phyloP scores from a whole-genome alignment of 2,797 vertebrate species.

The Neomorphus geoffroyi region DNA sequence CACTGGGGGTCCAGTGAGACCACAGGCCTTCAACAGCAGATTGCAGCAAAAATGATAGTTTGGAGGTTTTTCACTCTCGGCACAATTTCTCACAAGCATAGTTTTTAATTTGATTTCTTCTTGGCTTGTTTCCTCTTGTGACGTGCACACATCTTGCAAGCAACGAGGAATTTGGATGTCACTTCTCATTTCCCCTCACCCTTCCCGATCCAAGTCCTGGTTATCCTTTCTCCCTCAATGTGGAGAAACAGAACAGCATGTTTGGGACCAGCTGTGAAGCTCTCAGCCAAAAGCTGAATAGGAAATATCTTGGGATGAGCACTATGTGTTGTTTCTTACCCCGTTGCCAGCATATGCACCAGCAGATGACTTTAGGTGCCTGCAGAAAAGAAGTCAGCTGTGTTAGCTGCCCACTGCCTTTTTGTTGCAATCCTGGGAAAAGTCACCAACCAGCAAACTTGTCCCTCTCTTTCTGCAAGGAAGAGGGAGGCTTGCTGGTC shows the following conservation, averaged over 20 bases:
- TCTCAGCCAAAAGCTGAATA: slow-evolving; percentile 30
- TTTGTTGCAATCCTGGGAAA: neutral
- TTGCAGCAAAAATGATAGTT: neutral
- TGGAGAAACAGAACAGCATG: slow-evolving; percentile 33
- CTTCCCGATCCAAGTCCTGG: neutral
- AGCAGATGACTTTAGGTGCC: neutral
- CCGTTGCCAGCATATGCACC: neutral
- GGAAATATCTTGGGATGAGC: neutral
- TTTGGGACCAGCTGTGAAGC: slow-evolving; percentile 33
- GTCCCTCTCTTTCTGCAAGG: neutral
- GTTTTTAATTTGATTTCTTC: slow-evolving; percentile 59
- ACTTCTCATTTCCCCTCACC: slow-evolving; percentile 51
- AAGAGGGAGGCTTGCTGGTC: neutral
- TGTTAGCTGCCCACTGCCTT: neutral
- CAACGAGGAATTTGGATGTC: slow-evolving; percentile 56
- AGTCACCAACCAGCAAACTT: neutral
- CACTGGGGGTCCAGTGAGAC: neutral
- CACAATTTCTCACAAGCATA: slow-evolving; percentile 24
- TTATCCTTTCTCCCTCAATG: slow-evolving; percentile 26
- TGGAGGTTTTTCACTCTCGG: slow-evolving; percentile 3
- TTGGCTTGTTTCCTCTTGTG: slow-evolving; percentile 50
- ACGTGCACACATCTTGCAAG: slow-evolving; percentile 22
- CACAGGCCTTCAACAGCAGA: slow-evolving; percentile 1
- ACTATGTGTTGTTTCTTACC: neutral
- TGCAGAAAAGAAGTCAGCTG: neutral